Evolutionary conservation across 2,797 vertebrate genomes (phyloP).

Genomic region (Staurois parvus): DNA sequence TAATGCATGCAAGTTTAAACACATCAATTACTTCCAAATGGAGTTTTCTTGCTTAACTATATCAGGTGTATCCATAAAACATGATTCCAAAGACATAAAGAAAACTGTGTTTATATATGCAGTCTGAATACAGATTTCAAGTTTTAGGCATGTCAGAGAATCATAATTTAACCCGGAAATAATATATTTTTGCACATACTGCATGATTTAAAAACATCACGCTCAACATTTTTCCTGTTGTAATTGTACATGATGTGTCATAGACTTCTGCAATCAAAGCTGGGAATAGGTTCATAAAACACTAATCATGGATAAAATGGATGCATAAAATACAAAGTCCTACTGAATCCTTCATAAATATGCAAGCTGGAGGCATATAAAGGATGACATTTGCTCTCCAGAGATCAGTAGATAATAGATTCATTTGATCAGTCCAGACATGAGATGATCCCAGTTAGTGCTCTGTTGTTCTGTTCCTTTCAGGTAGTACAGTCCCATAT

Average conservation of each 20-base stretch:
- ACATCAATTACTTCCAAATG: constrained; percentile 41
- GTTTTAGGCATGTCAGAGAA: not conserved
- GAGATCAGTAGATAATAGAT: constrained; percentile 33
- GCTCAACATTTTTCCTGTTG: not conserved
- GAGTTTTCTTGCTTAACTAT: constrained; percentile 18
- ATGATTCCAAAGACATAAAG: constrained; percentile 9
- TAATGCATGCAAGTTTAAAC: constrained; percentile 41
- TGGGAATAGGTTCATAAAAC: constrained; percentile 27
- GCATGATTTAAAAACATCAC: not conserved
- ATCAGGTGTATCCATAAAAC: constrained; percentile 19
- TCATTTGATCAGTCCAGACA: constrained; percentile 28
- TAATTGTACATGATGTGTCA: constrained; percentile 18
- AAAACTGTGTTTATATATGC: constrained; percentile 6
- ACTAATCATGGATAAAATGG: constrained; percentile 38
- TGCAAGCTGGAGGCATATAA: constrained; percentile 28
- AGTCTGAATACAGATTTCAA: not conserved
- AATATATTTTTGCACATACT: not conserved
- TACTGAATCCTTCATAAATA: constrained; percentile 41
- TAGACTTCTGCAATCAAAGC: constrained; percentile 27
- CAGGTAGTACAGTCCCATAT: constrained; percentile 15
- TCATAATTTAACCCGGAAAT: not conserved
- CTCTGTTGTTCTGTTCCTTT: constrained; percentile 24
- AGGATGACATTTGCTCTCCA: constrained; percentile 37
- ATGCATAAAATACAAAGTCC: constrained; percentile 41
- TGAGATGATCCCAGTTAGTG: constrained; percentile 1